These are phyloP conservation scores for Bhutanitis thaidina DNA, from an alignment of 2,888 invertebrate genomes.

Conservation along the genomic window DNA sequence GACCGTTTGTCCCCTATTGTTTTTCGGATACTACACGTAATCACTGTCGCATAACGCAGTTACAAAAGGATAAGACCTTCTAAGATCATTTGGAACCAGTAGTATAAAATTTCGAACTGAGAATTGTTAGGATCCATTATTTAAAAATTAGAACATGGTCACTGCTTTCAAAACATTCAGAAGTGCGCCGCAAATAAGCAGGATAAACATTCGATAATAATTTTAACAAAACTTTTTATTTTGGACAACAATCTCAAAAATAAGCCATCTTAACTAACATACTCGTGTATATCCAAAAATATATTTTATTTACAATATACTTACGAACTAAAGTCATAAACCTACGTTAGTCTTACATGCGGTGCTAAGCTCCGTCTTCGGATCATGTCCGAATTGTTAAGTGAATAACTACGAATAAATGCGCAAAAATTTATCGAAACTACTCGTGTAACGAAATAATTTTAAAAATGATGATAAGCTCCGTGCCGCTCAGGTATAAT, in stretches of 20 bases:
- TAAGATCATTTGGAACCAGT: too few species aligned
- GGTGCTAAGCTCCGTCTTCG: conserved; percentile 18
- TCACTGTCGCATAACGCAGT: too few species aligned
- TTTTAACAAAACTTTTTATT: conserved; percentile 62
- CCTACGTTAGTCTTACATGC: conserved; percentile 15
- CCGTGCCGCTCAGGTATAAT: too few species aligned
- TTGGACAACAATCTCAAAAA: conserved; percentile 77
- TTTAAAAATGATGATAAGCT: background rate
- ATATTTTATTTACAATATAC: conserved; percentile 57
- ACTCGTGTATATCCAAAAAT: conserved; percentile 65
- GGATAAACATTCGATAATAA: conserved; percentile 28
- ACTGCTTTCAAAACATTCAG: too few species aligned
- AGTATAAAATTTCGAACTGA: background rate
- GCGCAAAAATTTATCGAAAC: background rate
- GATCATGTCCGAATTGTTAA: background rate
- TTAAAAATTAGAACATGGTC: too few species aligned
- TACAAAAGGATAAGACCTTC: too few species aligned
- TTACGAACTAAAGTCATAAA: conserved; percentile 14
- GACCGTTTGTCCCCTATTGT: too few species aligned
- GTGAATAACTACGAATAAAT: background rate
- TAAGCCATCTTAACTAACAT: conserved; percentile 55
- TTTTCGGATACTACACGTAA: too few species aligned
- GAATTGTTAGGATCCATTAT: background rate
- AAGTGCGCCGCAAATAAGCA: conserved; percentile 12
- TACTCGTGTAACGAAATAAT: background rate